Conservation (phyloP, 2,797 vertebrate species). For the Cuniculus paca region DNA sequence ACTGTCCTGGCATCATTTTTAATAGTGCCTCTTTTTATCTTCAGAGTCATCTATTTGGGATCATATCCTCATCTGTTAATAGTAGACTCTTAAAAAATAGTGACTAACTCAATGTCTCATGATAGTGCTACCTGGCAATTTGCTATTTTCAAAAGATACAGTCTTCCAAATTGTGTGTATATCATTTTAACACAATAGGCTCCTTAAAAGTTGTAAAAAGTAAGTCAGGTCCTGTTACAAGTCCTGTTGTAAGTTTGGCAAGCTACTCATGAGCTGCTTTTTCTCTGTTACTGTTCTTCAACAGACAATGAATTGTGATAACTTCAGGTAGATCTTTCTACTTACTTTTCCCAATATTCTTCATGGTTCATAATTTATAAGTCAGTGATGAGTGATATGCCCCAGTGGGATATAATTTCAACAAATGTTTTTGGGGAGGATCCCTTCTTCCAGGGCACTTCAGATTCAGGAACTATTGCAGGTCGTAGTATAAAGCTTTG, state of each 20-base stretch:
- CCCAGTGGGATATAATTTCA: neutral
- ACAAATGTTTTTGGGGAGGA: slow-evolving; percentile 6
- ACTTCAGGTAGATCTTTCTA: neutral
- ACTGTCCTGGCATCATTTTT: neutral
- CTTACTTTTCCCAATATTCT: neutral
- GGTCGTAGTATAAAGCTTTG: neutral
- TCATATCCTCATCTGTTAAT: neutral
- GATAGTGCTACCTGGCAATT: neutral
- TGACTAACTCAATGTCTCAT: neutral
- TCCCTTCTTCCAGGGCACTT: neutral
- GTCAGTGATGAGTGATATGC: neutral
- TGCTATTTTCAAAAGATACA: neutral
- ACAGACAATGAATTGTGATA: neutral
- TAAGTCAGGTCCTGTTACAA: neutral
- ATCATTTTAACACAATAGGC: slow-evolving; percentile 10
- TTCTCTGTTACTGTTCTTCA: slow-evolving; percentile 35
- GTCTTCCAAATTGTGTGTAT: neutral
- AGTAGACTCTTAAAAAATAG: neutral
- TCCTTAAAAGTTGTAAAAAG: slow-evolving; percentile 39
- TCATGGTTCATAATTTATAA: neutral
- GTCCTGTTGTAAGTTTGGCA: neutral
- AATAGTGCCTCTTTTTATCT: slow-evolving; percentile 39
- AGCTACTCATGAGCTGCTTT: slow-evolving; percentile 46
- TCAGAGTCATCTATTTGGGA: neutral
- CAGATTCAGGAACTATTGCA: neutral